These are phyloP conservation scores for Pelmatolapia mariae DNA, from an alignment of 2,113 vertebrate species.

Conservation along the genomic window DNA sequence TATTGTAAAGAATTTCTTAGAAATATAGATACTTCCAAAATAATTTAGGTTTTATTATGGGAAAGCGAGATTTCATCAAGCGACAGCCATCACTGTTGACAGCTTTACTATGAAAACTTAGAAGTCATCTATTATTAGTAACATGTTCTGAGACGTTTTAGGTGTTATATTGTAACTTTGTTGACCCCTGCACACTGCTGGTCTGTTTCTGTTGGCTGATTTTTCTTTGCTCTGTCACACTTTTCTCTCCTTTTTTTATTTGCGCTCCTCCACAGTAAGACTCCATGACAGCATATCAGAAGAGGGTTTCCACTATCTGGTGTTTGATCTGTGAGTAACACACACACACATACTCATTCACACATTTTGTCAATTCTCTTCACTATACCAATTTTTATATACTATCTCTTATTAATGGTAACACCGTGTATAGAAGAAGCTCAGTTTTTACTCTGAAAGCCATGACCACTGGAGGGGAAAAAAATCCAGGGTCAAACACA, in stretches of 20 bases:
- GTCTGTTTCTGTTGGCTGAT: not conserved
- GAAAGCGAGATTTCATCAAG: not conserved
- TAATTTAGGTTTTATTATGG: not conserved
- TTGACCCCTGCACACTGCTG: not conserved
- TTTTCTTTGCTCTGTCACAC: not conserved
- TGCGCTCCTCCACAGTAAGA: slow-evolving; percentile 40
- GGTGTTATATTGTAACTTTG: not conserved
- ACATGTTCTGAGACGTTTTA: not conserved
- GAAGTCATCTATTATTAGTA: not conserved
- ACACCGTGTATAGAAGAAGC: not conserved
- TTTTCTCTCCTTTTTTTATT: not conserved
- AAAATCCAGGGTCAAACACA: not conserved
- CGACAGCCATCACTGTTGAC: not conserved
- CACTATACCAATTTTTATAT: not conserved
- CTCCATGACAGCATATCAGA: slow-evolving; percentile 74
- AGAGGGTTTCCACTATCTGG: slow-evolving; percentile 72
- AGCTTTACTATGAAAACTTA: not conserved
- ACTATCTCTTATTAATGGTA: not conserved
- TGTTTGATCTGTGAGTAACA: slow-evolving; percentile 70
- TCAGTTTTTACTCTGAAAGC: not conserved
- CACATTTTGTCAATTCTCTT: not conserved
- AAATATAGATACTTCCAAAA: not conserved
- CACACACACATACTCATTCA: not conserved
- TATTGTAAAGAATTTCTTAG: not conserved
- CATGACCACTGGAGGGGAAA: not conserved